Evolutionary conservation across 2,797 vertebrate species (phyloP).

Genomic region (Xenops minutus): DNA sequence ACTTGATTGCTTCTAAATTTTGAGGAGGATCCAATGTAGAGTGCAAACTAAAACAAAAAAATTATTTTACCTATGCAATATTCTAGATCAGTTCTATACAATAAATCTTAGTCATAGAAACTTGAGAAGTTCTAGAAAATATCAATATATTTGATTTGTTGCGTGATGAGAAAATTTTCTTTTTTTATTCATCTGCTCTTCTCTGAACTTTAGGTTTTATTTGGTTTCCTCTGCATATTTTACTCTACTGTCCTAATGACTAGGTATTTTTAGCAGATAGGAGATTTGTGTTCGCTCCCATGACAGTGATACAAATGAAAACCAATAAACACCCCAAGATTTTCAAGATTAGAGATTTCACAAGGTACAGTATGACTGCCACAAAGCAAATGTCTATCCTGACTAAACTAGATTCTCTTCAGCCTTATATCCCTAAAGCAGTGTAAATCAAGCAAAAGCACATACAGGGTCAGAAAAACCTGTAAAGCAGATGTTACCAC

Average conservation of each 20-base stretch:
- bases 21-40: background rate
- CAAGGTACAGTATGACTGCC: background rate
- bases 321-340: background rate
- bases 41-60: background rate
- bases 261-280: background rate
- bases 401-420: background rate
- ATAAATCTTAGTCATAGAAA: background rate
- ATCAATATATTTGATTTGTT: background rate
- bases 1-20: background rate
- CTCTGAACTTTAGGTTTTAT: background rate
- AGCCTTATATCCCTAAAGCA: background rate
- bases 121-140: background rate
- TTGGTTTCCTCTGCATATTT: background rate
- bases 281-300: background rate
- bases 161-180: background rate
- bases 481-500: background rate
- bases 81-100: background rate
- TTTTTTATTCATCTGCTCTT: background rate
- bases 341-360: background rate
- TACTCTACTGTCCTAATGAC: background rate
- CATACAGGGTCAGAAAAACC: fast-evolving
- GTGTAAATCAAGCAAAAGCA: background rate
- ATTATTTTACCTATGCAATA: background rate
- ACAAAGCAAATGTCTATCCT: background rate
- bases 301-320: background rate